Evolutionary conservation across 2,888 invertebrate genomes (phyloP).

Genomic region (Neoitamus cyanurus): DNA sequence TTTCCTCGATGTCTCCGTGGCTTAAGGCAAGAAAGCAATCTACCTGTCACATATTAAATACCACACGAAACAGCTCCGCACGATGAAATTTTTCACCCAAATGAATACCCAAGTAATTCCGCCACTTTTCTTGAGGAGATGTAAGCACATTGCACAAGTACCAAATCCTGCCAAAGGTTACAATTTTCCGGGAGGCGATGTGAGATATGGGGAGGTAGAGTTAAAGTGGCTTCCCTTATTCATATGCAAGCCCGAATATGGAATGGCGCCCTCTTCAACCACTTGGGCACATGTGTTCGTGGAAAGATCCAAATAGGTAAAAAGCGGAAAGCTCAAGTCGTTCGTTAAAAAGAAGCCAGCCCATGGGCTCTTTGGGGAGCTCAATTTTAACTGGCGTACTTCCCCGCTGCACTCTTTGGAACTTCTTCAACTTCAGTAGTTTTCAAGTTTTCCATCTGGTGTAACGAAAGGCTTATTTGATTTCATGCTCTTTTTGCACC

Average conservation of each 20-base stretch:
- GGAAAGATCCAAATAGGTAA: not conserved
- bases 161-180: slow-evolving; percentile 1
- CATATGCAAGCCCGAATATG: not conserved
- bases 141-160: slow-evolving; percentile 7
- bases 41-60: not conserved
- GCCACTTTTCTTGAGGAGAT: not conserved
- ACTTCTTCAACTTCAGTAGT: not conserved
- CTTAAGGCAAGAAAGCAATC: not conserved
- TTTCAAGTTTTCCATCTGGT: not conserved
- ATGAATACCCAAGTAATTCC: slow-evolving; percentile 4
- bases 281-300: not conserved
- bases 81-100: slow-evolving; percentile 1
- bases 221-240: not conserved
- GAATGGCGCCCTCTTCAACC: not conserved
- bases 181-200: not conserved
- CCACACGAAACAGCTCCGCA: not conserved
- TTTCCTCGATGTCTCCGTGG: not conserved
- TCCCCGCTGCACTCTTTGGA: not conserved
- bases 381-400: not conserved
- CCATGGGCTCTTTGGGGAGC: not conserved
- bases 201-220: not conserved
- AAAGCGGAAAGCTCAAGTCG: not conserved
- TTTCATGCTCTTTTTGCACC: not conserved
- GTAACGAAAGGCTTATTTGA: not conserved
- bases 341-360: not conserved